Percentiles rank a stretch among this genome's conserved stretches.
phyloP scores from a whole-genome alignment of 2,113 vertebrate species.

The Dipodomys ordii region DNA sequence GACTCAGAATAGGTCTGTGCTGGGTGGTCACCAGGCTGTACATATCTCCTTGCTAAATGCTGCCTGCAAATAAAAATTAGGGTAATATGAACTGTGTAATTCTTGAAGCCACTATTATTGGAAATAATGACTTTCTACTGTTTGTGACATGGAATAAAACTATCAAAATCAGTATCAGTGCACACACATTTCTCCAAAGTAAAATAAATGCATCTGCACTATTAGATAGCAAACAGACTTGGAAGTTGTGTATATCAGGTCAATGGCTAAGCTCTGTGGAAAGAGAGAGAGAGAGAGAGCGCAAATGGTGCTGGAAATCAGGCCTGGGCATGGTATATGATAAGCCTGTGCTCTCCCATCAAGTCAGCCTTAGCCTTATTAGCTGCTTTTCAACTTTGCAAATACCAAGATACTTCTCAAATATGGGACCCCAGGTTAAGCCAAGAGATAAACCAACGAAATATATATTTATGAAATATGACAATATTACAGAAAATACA shows the following conservation, averaged over 20 bases:
- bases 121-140: conserved; percentile 5
- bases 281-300: too few relatives aligned
- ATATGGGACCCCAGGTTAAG: background rate
- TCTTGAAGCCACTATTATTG: conserved; percentile 3
- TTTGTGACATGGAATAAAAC: conserved; percentile 11
- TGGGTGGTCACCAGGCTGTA: background rate
- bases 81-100: conserved; percentile 32
- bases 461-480: background rate
- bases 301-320: background rate
- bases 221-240: background rate
- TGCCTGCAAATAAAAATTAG: background rate
- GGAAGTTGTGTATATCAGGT: too few relatives aligned
- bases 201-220: conserved; percentile 3
- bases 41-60: conserved; percentile 24
- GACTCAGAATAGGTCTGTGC: background rate
- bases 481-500: background rate
- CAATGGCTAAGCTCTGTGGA: background rate
- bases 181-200: background rate
- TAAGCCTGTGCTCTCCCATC: background rate
- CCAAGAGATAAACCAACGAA: background rate
- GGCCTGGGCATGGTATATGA: too few relatives aligned
- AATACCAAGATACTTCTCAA: background rate
- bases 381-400: background rate
- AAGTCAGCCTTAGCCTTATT: background rate
- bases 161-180: background rate